Conservation (phyloP, 2,113 vertebrate genomes). For the Brienomyrus longianalis region DNA sequence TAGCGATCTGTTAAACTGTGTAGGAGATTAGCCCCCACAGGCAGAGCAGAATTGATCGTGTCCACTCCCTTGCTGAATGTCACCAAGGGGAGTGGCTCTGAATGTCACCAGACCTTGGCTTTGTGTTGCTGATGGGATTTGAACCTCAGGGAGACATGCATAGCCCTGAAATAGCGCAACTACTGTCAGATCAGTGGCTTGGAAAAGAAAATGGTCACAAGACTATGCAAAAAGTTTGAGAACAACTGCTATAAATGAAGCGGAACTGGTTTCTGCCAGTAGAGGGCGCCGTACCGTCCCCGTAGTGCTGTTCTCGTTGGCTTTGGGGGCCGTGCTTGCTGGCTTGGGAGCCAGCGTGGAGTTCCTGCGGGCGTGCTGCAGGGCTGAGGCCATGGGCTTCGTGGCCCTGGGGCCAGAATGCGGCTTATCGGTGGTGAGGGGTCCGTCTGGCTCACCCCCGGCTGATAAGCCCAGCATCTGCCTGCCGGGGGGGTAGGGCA, state of each 20-base stretch:
- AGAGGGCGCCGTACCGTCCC: slow-evolving; percentile 56
- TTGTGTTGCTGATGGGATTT: not conserved
- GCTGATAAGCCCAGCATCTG: slow-evolving; percentile 41
- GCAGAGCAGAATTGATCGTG: not conserved
- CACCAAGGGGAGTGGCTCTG: too few species aligned
- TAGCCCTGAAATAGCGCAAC: not conserved
- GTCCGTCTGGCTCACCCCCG: slow-evolving; percentile 45
- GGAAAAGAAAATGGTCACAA: not conserved
- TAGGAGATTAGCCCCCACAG: not conserved
- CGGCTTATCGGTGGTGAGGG: slow-evolving; percentile 56
- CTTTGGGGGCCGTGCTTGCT: slow-evolving; percentile 40
- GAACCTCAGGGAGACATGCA: not conserved
- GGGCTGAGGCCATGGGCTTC: slow-evolving; percentile 56
- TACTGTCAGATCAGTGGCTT: not conserved
- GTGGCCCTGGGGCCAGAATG: slow-evolving; percentile 50
- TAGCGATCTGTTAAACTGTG: not conserved
- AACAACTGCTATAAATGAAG: not conserved
- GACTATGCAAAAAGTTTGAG: not conserved
- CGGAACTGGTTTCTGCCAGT: not conserved
- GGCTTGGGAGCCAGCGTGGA: slow-evolving; percentile 50
- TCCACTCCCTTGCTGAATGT: not conserved
- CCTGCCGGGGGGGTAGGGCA: slow-evolving; percentile 70
- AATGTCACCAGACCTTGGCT: not conserved
- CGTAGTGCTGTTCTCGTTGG: slow-evolving; percentile 38
- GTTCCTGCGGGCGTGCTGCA: slow-evolving; percentile 55